A percentile compares a stretch with the other conserved stretches of the same genome.
Conservation (phyloP, 2,888 invertebrate genomes). For the Agapetus fuscipes region DNA sequence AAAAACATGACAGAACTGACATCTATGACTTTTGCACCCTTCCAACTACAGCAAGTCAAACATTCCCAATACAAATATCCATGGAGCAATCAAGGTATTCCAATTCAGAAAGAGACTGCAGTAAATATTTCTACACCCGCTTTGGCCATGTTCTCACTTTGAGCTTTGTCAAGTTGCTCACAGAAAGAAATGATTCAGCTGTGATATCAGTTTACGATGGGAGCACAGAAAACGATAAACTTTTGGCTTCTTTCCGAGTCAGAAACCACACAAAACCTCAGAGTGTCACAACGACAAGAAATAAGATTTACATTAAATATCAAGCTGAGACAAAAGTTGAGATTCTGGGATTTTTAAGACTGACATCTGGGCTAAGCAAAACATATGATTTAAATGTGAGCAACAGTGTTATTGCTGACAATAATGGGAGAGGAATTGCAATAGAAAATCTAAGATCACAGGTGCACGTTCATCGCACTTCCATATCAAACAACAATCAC, state of each 20-base stretch:
- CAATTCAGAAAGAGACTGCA: conserved; percentile 60
- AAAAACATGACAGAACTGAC: conserved; percentile 62
- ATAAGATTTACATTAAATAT: conserved; percentile 73
- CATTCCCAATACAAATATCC: conserved; percentile 76
- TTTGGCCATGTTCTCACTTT: conserved; percentile 76
- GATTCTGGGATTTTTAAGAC: conserved; percentile 65
- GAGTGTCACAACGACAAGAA: conserved; percentile 72
- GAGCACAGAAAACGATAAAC: conserved; percentile 55
- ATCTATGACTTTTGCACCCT: conserved; percentile 79
- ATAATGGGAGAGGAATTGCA: conserved; percentile 92
- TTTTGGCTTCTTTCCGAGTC: conserved; percentile 62
- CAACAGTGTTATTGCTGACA: conserved; percentile 75
- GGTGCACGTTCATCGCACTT: conserved; percentile 73
- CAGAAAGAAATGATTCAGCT: conserved; percentile 66
- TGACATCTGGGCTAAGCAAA: conserved; percentile 68
- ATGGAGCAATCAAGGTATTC: conserved; percentile 71
- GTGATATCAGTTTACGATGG: conserved; percentile 73
- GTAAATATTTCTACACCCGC: conserved; percentile 69
- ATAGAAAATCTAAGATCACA: conserved; percentile 85
- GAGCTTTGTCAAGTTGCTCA: conserved; percentile 72
- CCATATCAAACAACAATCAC: conserved; percentile 79
- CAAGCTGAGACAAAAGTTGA: conserved; percentile 61
- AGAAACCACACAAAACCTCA: conserved; percentile 83
- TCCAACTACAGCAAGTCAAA: conserved; percentile 74
- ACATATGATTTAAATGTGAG: conserved; percentile 82